Evolutionary conservation across 2,113 vertebrate genomes (phyloP), one percentile per base, ranked within the genome.

Genomic region (Dicrurus megarhynchus): DNA sequence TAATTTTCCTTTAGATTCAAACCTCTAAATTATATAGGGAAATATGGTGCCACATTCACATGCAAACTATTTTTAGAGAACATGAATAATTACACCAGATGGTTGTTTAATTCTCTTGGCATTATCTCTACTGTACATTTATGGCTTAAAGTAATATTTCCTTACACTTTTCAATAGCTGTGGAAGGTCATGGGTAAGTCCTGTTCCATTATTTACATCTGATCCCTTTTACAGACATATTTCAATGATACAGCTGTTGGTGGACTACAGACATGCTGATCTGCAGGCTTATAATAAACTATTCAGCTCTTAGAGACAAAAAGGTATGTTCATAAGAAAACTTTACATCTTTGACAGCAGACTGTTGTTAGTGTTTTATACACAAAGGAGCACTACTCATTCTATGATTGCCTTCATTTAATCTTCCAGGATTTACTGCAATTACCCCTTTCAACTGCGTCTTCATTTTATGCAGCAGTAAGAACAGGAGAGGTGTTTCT

Each of bases 1-100:
- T 77, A 93, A 90, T 93, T 94, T 96, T 96, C 59, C 74, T 92
- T 89, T 88, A 94, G 91, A 94, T 81, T 95, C 92, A 96, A 95
- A 96, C 73, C 78, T 87, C 69, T 76, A 93, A 97, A 97, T 96
- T 97, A 94, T 82, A 95, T 96, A 68, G 63, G 79, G 69, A 97
- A 96, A 90, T 87, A 94, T 96, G 76, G 80, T 96, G 76, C 69
- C 92, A 96, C 61, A 63, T 97, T 97, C 95, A 96, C 96, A 93
- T 95, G 89, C 83, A 97, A 95, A 88, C 94, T 98, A 98, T 98
- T 98, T 98, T 98, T 97, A 98, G 97, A 69, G 71, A 96, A 86
- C 89, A 92, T 98, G 97, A 98, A 97, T 97, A 97, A 97, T 97
- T 97, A 92, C 90, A 97, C 94, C 97, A 98, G 98, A 98, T 98